Evolutionary conservation across 2,113 vertebrate genomes (phyloP).

Genomic region (Mirounga angustirostris): DNA sequence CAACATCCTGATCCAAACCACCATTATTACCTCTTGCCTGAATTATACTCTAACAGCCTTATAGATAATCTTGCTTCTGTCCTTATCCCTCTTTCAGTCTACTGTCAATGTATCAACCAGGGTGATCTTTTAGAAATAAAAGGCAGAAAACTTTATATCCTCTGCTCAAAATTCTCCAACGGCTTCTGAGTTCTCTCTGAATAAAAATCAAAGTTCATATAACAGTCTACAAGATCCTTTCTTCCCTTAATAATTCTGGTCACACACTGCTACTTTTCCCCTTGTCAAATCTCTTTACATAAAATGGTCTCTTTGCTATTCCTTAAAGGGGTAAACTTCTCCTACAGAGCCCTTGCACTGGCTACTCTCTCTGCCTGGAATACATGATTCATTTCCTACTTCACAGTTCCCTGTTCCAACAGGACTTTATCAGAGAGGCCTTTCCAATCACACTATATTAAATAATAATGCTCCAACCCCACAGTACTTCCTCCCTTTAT

Average conservation of each 20-base stretch:
- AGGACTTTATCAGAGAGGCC: not conserved
- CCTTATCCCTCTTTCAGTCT: not conserved
- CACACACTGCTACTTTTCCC: not conserved
- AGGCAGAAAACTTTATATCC: slow-evolving; percentile 28
- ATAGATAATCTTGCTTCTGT: not conserved
- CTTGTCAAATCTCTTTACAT: not conserved
- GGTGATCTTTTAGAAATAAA: slow-evolving; percentile 23
- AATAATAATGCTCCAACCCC: not conserved
- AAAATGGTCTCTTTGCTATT: slow-evolving; percentile 7
- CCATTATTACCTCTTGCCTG: not conserved
- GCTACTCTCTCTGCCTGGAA: not conserved
- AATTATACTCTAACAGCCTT: not conserved
- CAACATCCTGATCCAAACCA: slow-evolving; percentile 27
- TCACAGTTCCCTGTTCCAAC: not conserved
- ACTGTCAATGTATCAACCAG: not conserved
- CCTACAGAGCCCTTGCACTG: not conserved
- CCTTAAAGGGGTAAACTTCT: not conserved
- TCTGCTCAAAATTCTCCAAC: not conserved
- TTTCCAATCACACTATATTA: not conserved
- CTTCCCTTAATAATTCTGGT: slow-evolving; percentile 6
- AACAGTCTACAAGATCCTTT: slow-evolving; percentile 7
- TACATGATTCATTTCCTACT: not conserved
- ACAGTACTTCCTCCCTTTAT: not conserved
- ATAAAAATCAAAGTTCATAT: slow-evolving; percentile 35
- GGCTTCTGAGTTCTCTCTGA: slow-evolving; percentile 9